These are phyloP conservation scores for Agriopis aurantiaria DNA, from an alignment of 2,888 invertebrate genomes.

Conservation along the genomic window DNA sequence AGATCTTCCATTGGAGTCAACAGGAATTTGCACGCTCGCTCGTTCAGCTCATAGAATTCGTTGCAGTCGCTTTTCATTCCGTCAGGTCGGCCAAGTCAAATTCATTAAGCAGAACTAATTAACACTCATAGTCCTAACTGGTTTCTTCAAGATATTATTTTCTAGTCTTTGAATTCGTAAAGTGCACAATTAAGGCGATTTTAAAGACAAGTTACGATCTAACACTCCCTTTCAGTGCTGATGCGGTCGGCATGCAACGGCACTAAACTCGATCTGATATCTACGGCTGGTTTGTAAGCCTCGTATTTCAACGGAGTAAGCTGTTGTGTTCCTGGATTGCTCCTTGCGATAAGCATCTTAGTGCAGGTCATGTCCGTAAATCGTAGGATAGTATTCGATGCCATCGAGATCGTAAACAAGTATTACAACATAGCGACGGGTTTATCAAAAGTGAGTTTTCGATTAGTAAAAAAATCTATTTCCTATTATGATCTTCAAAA, in stretches of 20 bases:
- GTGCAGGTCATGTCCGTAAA: constrained; percentile 43
- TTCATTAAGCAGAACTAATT: not conserved
- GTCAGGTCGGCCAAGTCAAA: constrained; percentile 34
- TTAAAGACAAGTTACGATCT: not conserved
- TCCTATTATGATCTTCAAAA: not conserved
- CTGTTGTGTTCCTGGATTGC: constrained; percentile 22
- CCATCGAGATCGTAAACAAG: constrained; percentile 24
- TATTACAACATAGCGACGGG: not conserved
- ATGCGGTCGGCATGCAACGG: constrained; percentile 47
- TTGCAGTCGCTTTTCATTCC: constrained; percentile 48
- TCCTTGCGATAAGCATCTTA: constrained; percentile 40
- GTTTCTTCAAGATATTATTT: not conserved
- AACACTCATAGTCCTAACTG: not conserved
- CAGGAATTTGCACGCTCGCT: constrained; percentile 54
- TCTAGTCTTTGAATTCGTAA: not conserved
- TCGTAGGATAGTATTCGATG: constrained; percentile 30
- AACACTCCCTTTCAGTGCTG: constrained; percentile 23
- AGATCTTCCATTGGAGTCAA: constrained; percentile 47
- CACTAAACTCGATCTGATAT: constrained; percentile 47
- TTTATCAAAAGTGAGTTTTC: not conserved
- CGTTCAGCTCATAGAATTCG: constrained; percentile 47
- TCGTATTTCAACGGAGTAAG: constrained; percentile 24
- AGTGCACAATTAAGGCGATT: not conserved
- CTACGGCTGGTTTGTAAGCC: constrained; percentile 1
- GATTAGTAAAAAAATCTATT: not conserved